Evolutionary conservation across 2,888 invertebrate genomes (phyloP).

Genomic region (Macrosoma leucophasiata): DNA sequence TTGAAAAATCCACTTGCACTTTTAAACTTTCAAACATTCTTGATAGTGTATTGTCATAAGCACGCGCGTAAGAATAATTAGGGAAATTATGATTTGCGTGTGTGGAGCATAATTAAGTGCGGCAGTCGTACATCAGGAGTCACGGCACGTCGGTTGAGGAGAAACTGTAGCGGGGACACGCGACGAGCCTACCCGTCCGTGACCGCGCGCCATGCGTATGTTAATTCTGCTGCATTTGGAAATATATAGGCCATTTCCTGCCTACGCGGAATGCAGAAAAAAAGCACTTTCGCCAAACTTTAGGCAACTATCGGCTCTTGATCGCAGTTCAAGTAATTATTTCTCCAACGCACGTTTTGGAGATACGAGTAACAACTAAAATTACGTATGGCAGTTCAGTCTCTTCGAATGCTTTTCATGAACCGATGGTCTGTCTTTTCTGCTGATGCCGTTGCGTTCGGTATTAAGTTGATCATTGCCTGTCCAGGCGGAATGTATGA

Average conservation of each 20-base stretch:
- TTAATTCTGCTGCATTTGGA: constrained; percentile 48
- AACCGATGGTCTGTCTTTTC: too few species aligned
- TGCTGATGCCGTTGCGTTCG: too few species aligned
- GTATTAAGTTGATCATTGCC: too few species aligned
- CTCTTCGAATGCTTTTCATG: too few species aligned
- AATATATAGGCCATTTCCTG: constrained; percentile 56
- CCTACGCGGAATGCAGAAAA: constrained; percentile 42
- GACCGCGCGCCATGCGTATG: constrained; percentile 45
- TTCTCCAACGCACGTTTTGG: too few species aligned
- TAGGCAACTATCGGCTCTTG: constrained; percentile 17
- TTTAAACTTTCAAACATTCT: too few species aligned
- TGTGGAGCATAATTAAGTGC: constrained; percentile 24
- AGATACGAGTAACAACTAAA: too few species aligned
- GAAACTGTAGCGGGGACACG: constrained; percentile 40
- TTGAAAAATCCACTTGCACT: neutral
- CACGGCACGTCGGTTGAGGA: constrained; percentile 44
- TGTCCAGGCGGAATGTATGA: too few species aligned
- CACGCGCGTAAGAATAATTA: constrained; percentile 32
- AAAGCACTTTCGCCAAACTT: constrained; percentile 36
- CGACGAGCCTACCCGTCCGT: constrained; percentile 35
- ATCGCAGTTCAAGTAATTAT: too few species aligned
- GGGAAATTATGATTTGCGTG: constrained; percentile 36
- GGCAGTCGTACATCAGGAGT: constrained; percentile 34
- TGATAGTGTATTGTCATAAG: constrained; percentile 11
- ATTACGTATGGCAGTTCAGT: too few species aligned